A percentile compares a stretch with the other conserved stretches of the same genome.
Conservation (phyloP, 2,888 invertebrate genomes). For the Agrochola lychnidis region DNA sequence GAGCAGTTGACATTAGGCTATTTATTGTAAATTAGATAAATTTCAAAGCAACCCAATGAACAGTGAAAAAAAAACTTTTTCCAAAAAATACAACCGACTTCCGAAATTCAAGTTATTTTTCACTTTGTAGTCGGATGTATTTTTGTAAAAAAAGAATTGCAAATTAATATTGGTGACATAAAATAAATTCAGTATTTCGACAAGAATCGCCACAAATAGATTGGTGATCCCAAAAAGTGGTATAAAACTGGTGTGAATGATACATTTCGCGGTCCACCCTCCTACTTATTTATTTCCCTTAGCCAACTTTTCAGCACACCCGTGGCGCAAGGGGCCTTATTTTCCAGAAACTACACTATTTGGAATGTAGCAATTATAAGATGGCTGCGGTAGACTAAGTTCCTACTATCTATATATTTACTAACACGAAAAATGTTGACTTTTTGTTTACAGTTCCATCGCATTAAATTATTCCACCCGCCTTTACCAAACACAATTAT, state of each 20-base stretch:
- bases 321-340: neutral
- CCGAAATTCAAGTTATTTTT: no score
- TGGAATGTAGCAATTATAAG: neutral
- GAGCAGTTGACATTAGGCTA: no score
- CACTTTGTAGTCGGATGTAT: no score
- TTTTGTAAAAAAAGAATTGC: no score
- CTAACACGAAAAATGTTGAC: neutral
- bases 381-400: neutral
- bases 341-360: neutral
- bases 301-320: neutral
- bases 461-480: neutral
- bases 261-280: neutral
- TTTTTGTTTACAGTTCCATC: neutral
- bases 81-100: no score
- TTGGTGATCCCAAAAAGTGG: neutral
- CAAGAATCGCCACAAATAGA: neutral
- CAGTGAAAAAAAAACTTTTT: no score
- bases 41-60: no score
- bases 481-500: no score
- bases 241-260: neutral
- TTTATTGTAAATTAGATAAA: no score
- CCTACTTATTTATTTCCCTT: neutral
- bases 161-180: no score
- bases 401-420: neutral
- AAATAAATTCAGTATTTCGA: neutral